Evolutionary conservation across 2,113 vertebrate genomes (phyloP).

Genomic region (Dunckerocampus dactyliophorus): DNA sequence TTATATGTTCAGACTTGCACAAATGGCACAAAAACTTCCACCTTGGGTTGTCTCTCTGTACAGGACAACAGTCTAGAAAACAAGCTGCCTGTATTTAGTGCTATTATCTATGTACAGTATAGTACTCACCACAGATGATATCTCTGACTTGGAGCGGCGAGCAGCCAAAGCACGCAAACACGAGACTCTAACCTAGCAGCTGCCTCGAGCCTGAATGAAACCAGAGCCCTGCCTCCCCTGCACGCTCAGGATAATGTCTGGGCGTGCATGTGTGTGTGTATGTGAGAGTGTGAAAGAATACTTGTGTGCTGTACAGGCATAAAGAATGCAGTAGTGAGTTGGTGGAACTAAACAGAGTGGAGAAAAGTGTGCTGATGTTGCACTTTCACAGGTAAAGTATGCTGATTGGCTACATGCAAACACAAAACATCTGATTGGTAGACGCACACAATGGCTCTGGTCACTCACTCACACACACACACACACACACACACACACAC

Average conservation of each 20-base stretch:
- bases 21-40: neutral
- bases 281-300: conserved; percentile 16
- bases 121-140: conserved; percentile 57
- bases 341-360: conserved; percentile 54
- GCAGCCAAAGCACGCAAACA: conserved; percentile 55
- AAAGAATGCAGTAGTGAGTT: conserved; percentile 52
- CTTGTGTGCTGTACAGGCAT: conserved; percentile 42
- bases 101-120: conserved; percentile 24
- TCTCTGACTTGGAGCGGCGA: conserved; percentile 46
- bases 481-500: no score
- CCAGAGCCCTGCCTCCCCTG: conserved; percentile 65
- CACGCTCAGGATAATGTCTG: conserved; percentile 48
- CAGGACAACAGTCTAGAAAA: conserved; percentile 16
- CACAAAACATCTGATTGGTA: conserved; percentile 24
- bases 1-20: conserved; percentile 5
- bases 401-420: conserved; percentile 44
- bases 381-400: conserved; percentile 51
- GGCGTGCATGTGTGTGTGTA: conserved; percentile 24
- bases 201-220: conserved; percentile 70
- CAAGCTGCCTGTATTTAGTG: neutral
- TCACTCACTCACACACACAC: no score
- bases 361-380: conserved; percentile 54
- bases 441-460: conserved; percentile 23
- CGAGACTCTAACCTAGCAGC: conserved; percentile 51
- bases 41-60: conserved; percentile 3